These are phyloP conservation scores for Athrips mouffetella DNA, from an alignment of 2,888 invertebrate species.

Conservation along the genomic window DNA sequence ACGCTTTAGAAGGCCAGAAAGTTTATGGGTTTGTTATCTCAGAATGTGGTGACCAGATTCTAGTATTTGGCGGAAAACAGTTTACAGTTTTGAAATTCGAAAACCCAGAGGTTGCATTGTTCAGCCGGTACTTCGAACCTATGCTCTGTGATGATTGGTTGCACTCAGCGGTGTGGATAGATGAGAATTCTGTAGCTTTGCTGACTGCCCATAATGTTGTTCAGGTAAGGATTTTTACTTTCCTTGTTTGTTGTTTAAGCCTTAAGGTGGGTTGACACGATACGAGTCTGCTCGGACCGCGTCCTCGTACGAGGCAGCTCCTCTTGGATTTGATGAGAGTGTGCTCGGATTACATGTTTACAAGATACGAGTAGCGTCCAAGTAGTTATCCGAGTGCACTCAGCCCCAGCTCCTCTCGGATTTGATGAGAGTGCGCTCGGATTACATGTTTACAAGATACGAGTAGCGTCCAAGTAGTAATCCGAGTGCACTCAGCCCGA, in stretches of 20 bases:
- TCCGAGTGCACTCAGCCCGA: too few relatives aligned
- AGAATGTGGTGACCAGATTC: conserved; percentile 41
- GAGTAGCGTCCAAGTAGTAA: too few relatives aligned
- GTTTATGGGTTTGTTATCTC: conserved; percentile 75
- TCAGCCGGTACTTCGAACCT: conserved; percentile 34
- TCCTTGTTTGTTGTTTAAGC: neutral
- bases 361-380: too few relatives aligned
- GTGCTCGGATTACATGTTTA: too few relatives aligned
- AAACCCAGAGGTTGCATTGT: conserved; percentile 15
- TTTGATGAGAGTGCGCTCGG: too few relatives aligned
- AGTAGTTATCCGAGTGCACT: too few relatives aligned
- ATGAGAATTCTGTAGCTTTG: conserved; percentile 65
- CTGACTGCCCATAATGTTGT: conserved; percentile 83
- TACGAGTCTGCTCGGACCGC: too few relatives aligned
- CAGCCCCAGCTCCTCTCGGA: too few relatives aligned
- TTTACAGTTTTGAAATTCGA: conserved; percentile 46
- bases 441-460: too few relatives aligned
- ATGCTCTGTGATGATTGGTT: conserved; percentile 81
- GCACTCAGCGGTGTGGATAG: conserved; percentile 75
- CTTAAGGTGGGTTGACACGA: too few relatives aligned
- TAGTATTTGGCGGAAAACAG: conserved; percentile 79
- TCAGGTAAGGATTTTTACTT: conserved; percentile 43
- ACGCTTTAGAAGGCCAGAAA: conserved; percentile 68
- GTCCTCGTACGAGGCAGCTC: too few relatives aligned
- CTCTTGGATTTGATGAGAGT: too few relatives aligned